phyloP scores from a whole-genome alignment of 2,113 vertebrate species.

The Pachypanchax playfairii region DNA sequence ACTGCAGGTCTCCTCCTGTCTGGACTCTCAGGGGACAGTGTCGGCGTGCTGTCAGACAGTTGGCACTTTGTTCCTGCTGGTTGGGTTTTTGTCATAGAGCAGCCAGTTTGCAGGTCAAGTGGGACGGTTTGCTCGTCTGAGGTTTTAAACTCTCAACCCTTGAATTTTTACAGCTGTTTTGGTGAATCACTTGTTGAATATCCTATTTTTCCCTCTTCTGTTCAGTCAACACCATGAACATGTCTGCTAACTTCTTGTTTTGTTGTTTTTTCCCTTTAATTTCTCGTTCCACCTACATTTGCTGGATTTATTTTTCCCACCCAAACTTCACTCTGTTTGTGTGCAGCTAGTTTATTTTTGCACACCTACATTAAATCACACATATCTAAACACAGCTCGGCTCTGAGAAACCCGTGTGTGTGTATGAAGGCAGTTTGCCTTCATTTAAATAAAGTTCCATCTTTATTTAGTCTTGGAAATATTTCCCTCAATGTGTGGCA shows the following conservation, averaged over 20 bases:
- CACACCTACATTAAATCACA: neutral
- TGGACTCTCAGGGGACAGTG: constrained; percentile 11
- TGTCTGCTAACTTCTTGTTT: constrained; percentile 6
- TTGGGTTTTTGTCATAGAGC: constrained; percentile 43
- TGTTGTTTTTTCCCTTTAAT: constrained; percentile 24
- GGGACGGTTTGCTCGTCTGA: constrained; percentile 56
- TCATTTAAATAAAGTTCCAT: constrained; percentile 55
- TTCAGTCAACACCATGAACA: constrained; percentile 32
- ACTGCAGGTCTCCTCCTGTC: constrained; percentile 22
- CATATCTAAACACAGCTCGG: constrained; percentile 8
- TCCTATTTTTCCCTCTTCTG: constrained; percentile 3
- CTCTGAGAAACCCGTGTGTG: constrained; percentile 16
- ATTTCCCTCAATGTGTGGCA: constrained; percentile 19
- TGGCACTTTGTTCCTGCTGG: constrained; percentile 38
- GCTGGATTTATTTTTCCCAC: constrained; percentile 44
- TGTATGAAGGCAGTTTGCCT: constrained; percentile 25
- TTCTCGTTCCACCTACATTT: constrained; percentile 30
- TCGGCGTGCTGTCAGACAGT: constrained; percentile 35
- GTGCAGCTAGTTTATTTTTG: constrained; percentile 23
- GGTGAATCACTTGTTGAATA: constrained; percentile 35
- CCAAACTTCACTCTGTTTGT: constrained; percentile 39
- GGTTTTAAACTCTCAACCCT: constrained; percentile 23
- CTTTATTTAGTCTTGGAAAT: constrained; percentile 63
- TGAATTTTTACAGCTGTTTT: no score
- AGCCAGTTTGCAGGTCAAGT: constrained; percentile 19